Percentiles rank a stretch among this genome's conserved stretches.
phyloP scores from a whole-genome alignment of 1,140 invertebrate genomes.

The Zaprionus lachaisei region DNA sequence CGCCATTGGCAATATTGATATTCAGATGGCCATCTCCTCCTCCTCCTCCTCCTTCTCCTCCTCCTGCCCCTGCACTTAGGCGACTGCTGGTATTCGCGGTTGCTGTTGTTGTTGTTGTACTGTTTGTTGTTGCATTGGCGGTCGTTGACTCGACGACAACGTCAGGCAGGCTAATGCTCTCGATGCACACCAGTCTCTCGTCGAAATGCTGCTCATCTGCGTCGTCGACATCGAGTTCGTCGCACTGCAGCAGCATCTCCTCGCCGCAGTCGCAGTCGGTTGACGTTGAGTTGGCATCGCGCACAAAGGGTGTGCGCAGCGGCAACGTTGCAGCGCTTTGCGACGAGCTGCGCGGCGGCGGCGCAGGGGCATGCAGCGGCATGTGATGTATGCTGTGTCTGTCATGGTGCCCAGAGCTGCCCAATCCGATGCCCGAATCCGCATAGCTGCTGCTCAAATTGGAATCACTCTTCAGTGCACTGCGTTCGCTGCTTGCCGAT shows the following conservation, averaged over 20 bases:
- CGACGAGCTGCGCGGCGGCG: constrained; percentile 51
- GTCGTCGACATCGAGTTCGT: constrained; percentile 67
- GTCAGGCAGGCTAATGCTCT: constrained; percentile 84
- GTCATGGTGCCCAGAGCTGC: constrained; percentile 6
- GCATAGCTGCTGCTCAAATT: constrained; percentile 79
- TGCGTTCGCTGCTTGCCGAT: constrained; percentile 68
- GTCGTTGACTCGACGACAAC: constrained; percentile 84
- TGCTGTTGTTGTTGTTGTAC: constrained; percentile 29
- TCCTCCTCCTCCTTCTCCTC: constrained; percentile 9
- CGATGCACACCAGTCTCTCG: constrained; percentile 81
- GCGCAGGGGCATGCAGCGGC: constrained; percentile 27
- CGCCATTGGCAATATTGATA: constrained; percentile 72
- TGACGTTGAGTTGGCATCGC: constrained; percentile 75
- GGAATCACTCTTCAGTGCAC: constrained; percentile 75
- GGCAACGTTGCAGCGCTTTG: constrained; percentile 29
- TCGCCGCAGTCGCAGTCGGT: constrained; percentile 68
- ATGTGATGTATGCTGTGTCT: constrained; percentile 1
- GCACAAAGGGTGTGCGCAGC: constrained; percentile 65
- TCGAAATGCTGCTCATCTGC: constrained; percentile 56
- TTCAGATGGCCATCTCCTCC: constrained; percentile 61
- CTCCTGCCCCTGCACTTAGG: constrained; percentile 4
- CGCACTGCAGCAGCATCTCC: constrained; percentile 78
- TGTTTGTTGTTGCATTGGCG: constrained; percentile 37
- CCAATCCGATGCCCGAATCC: constrained; percentile 75
- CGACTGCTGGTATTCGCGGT: constrained; percentile 9